A percentile compares a stretch with the other conserved stretches of the same genome.
Conservation (phyloP, 2,888 invertebrate species). For the Metalampra italica region DNA sequence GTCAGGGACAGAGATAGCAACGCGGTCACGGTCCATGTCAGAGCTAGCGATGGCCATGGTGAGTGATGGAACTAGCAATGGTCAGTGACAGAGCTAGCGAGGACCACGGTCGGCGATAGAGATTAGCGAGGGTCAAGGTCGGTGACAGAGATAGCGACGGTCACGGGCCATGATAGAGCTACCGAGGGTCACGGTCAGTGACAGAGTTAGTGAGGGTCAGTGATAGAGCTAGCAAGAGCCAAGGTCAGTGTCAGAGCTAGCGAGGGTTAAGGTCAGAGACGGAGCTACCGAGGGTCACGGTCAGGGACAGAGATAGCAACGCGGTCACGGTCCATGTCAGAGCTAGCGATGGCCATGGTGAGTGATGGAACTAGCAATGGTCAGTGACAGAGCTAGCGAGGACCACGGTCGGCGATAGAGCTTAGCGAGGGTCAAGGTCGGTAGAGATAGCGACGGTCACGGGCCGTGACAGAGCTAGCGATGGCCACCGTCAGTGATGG, state of each 20-base stretch:
- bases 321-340: too few species aligned
- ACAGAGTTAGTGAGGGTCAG: too few species aligned
- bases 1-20: too few species aligned
- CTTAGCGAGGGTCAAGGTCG: slow-evolving; percentile 92
- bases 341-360: slow-evolving; percentile 98
- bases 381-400: too few species aligned
- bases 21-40: too few species aligned
- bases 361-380: background rate
- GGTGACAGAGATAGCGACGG: slow-evolving; percentile 99
- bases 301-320: too few species aligned
- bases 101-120: too few species aligned
- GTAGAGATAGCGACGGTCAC: slow-evolving; percentile 98
- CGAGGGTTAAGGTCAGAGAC: slow-evolving; percentile 89
- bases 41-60: slow-evolving; percentile 99
- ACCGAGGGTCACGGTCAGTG: background rate
- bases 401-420: too few species aligned
- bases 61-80: background rate
- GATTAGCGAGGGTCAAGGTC: too few species aligned
- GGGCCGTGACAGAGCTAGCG: slow-evolving; percentile 39
- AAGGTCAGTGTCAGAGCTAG: too few species aligned
- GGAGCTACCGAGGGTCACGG: background rate
- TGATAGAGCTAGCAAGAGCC: too few species aligned
- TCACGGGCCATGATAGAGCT: slow-evolving; percentile 78
- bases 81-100: too few species aligned
- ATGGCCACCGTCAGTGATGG: background rate